Percentiles rank a stretch among this genome's conserved stretches.
Evolutionary conservation across 2,113 vertebrate genomes (phyloP).

Genomic region (Catagonus wagneri): DNA sequence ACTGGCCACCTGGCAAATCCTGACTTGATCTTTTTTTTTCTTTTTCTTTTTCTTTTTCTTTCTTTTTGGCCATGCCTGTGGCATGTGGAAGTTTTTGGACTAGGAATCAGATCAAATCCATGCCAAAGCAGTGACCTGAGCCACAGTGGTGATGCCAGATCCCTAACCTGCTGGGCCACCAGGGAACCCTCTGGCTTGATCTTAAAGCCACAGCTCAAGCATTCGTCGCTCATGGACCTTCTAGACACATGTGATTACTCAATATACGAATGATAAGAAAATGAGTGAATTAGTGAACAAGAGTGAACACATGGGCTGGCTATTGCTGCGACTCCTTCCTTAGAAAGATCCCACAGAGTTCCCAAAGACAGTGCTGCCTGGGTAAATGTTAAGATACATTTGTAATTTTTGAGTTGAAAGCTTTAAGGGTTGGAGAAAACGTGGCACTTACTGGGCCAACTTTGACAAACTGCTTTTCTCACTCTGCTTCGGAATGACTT

Average conservation of each 20-base stretch:
- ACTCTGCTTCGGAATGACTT: conserved; percentile 68
- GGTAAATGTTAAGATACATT: conserved; percentile 36
- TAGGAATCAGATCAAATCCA: no score
- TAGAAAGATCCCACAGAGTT: conserved; percentile 15
- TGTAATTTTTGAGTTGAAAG: conserved; percentile 30
- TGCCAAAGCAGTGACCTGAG: no score
- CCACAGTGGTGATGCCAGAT: no score
- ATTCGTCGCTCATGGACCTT: conserved; percentile 11
- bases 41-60: no score
- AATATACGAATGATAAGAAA: background rate
- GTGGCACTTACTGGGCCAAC: background rate
- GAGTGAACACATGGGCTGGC: background rate
- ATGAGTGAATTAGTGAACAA: background rate
- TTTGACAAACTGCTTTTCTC: conserved; percentile 67
- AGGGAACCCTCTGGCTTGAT: background rate
- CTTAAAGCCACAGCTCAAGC: conserved; percentile 14
- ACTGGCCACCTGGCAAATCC: background rate
- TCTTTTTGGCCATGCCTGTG: no score
- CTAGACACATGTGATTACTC: background rate
- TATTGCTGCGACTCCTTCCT: background rate
- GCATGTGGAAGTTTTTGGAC: no score
- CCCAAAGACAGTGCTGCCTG: background rate
- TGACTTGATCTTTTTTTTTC: no score
- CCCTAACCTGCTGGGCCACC: no score
- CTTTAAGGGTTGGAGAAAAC: conserved; percentile 24